Evolutionary conservation across 2,888 invertebrate genomes (phyloP), one percentile per base, ranked within the genome.

Genomic region (Argyresthia goedartella): DNA sequence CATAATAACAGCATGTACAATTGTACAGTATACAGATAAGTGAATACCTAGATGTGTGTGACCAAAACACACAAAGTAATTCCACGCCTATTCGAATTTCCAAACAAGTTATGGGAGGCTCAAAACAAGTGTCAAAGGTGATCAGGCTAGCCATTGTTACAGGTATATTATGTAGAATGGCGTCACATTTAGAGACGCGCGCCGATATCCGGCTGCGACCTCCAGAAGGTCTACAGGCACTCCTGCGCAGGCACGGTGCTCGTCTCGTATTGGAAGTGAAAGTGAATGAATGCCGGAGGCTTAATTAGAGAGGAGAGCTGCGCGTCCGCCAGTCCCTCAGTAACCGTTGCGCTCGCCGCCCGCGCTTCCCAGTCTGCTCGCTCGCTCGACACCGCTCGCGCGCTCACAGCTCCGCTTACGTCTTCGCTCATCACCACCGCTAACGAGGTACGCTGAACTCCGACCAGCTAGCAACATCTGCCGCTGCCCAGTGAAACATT

Each of bases 301-400:
- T 86, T 86, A 86, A 85, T 86, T 86, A 85, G 82, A 85, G 86
- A 85, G 79, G 81, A 81, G 78, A 71, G 71, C 69, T 67, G 75
- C 71, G 76, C 67, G 69, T 71, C 77, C 75, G 79, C 69, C 81
- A 86, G 86, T 86, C 76, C 76, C 77, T 75, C 78, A 67, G 74
- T 69, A 70, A 64, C 69, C 75, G 73, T 60, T 81, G 82, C 80
- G 77, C 69, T 61, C 60, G 59, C 64, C 74, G 68, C 76, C 68
- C 82, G 81, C 69, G 73, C 65, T 62, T 57, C 61, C 57, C 59
- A 16, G 50, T 46, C 52, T 55, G n/a, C 42, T 16, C 34, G 39
- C 36, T 11, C 36, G 14, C 13, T 35, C 39, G 43, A 39, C 25
- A 35, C 39, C 50, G n/a, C 43, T 36, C 42, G 36, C 46, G 13